Evolutionary conservation across 1,140 invertebrate species (phyloP).

Genomic region (Meloidogyne hapla): DNA sequence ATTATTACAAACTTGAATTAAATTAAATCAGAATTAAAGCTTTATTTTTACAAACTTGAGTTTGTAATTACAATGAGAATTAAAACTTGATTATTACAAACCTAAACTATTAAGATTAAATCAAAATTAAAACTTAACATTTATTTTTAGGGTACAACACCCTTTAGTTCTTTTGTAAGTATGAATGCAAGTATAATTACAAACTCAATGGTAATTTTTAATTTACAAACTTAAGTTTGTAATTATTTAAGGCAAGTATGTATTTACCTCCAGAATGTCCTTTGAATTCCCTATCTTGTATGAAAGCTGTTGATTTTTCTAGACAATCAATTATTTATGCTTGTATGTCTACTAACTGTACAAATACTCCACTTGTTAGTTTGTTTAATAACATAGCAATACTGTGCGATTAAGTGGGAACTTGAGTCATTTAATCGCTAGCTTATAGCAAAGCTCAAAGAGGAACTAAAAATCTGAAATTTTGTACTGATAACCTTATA

Average conservation of each 20-base stretch:
- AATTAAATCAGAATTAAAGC: neutral
- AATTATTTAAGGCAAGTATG: neutral
- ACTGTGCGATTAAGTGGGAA: too few relatives aligned
- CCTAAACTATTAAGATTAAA: too few relatives aligned
- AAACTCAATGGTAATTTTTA: too few relatives aligned
- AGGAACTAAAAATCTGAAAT: too few relatives aligned
- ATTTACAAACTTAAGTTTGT: neutral
- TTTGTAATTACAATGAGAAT: neutral
- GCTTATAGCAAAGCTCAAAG: too few relatives aligned
- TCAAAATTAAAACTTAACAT: too few relatives aligned
- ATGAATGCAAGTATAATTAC: neutral
- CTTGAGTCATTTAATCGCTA: too few relatives aligned
- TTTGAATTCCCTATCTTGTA: neutral
- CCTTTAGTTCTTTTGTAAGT: neutral
- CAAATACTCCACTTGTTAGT: neutral
- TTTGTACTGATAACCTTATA: too few relatives aligned
- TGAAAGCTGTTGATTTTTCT: neutral
- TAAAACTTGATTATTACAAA: neutral
- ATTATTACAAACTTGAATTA: neutral
- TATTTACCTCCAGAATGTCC: neutral
- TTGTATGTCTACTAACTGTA: neutral
- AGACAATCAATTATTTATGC: neutral
- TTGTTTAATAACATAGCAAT: too few relatives aligned
- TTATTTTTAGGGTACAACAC: neutral
- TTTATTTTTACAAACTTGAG: neutral